Base-by-base conservation (phyloP, 2,797 vertebrate species). In the Centropyge bicolor region DNA sequence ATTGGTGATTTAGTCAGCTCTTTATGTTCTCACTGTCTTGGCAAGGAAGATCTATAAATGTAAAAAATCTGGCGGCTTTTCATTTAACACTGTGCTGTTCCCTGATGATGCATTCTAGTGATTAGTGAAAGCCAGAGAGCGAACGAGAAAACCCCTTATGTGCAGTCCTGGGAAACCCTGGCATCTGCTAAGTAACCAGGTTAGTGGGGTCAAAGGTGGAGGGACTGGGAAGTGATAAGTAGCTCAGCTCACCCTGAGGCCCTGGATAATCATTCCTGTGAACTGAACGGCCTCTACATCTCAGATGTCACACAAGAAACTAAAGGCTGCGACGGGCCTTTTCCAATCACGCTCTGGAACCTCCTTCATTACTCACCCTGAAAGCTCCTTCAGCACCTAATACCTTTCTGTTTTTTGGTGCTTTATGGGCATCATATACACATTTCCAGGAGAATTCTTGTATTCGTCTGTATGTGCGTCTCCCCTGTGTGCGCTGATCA, bases 321-420 rank as follows among this genome's bases (percentile, higher is more conserved):
- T 14, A 69, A 68, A 67, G 3, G 10, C 71, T 65, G 51, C n/a
- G 14, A 81, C 51, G 69, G 69, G 63, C 40, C 69, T 71, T 81
- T 80, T 73, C 35, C 79, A 75, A 49, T 87, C 81, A 51, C 45
- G 31, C 19, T 40, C 52, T 70, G 54, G 66, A 80, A 54, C 74
- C 59, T 70, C 76, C 63, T 56, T 84, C 86, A 94, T 93, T 82
- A 81, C 73, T 92, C 85, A 90, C 59, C 24, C 74, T 71, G 62
- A 83, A 81, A 83, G 70, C 54, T 63, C 66, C 51, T 76, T 71
- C 59, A 83, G 48, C 41, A 69, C 17, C 0, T 66, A 69, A 70
- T 74, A 56, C 56, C 59, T 77, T 41, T 86, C 80, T 73, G 41
- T 67, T 55, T 69, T 68, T 64, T 70, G n/a, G 31, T 64, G 52